Evolutionary conservation across 2,797 vertebrate genomes (phyloP).

Genomic region (Diceros bicornis): DNA sequence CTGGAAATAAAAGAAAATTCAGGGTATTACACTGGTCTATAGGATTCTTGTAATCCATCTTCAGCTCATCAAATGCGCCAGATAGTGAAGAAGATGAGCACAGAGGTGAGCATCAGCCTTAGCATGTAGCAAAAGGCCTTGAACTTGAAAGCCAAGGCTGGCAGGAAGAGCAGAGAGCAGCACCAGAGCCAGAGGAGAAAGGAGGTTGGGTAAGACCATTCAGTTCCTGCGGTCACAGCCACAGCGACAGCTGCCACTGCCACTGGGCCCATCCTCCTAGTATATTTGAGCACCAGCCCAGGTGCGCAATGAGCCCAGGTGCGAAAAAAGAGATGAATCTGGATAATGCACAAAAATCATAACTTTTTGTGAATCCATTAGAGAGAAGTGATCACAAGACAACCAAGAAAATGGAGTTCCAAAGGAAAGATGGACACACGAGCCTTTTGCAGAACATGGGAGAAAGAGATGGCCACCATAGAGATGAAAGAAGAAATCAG

Average conservation of each 20-base stretch:
- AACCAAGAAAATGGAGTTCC: not conserved
- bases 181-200: not conserved
- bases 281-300: too few species aligned
- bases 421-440: not conserved
- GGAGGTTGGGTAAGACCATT: conserved; percentile 66
- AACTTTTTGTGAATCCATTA: too few species aligned
- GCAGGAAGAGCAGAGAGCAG: conserved; percentile 87
- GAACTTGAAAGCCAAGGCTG: conserved; percentile 95
- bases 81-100: conserved; percentile 97
- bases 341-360: not conserved
- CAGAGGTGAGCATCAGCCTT: conserved; percentile 94
- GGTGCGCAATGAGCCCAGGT: not conserved
- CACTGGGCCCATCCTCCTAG: not conserved
- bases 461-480: not conserved
- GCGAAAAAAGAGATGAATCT: not conserved
- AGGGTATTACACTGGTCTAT: conserved; percentile 98
- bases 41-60: conserved; percentile 99
- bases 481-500: not conserved
- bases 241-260: not conserved
- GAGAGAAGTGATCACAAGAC: not conserved
- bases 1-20: conserved; percentile 97
- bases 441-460: not conserved
- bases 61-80: conserved; percentile 98
- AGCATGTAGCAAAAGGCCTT: conserved; percentile 97
- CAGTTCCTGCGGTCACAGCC: conserved; percentile 34